phyloP scores from a whole-genome alignment of 2,888 invertebrate genomes.

The Epistrophe eligans region DNA sequence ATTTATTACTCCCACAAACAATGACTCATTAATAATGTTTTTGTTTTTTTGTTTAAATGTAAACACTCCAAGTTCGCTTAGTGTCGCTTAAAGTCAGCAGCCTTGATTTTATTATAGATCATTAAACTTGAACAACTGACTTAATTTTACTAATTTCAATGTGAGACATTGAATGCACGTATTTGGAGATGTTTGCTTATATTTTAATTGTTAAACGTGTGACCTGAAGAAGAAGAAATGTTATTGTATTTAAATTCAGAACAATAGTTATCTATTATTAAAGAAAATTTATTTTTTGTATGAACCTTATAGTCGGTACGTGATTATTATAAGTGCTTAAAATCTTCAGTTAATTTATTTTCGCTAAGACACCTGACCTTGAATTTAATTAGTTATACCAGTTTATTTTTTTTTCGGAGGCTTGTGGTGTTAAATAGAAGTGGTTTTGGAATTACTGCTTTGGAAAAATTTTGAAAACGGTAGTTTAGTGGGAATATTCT shows the following conservation, averaged over 20 bases:
- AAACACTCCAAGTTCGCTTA: neutral
- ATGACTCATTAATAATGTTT: slow-evolving; percentile 6
- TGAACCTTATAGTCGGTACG: neutral
- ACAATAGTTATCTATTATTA: neutral
- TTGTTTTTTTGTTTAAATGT: neutral
- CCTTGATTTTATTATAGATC: slow-evolving; percentile 64
- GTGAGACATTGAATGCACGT: neutral
- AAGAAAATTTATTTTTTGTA: neutral
- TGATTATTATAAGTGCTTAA: neutral
- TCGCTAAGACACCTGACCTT: neutral
- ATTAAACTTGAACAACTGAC: slow-evolving; percentile 60
- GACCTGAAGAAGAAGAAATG: slow-evolving; percentile 9
- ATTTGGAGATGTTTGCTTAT: slow-evolving; percentile 23
- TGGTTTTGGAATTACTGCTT: neutral
- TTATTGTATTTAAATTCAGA: neutral
- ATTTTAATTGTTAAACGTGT: slow-evolving; percentile 22
- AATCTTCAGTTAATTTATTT: neutral
- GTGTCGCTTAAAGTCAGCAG: slow-evolving; percentile 15
- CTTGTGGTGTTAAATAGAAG: neutral
- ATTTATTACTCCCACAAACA: slow-evolving; percentile 15
- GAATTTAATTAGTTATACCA: neutral
- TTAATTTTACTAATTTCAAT: slow-evolving; percentile 15
- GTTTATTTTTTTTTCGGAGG: neutral
- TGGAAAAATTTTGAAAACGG: neutral
- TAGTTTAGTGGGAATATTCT: neutral